phyloP scores from a whole-genome alignment of 2,888 invertebrate species.

The Choreutis nemorana region DNA sequence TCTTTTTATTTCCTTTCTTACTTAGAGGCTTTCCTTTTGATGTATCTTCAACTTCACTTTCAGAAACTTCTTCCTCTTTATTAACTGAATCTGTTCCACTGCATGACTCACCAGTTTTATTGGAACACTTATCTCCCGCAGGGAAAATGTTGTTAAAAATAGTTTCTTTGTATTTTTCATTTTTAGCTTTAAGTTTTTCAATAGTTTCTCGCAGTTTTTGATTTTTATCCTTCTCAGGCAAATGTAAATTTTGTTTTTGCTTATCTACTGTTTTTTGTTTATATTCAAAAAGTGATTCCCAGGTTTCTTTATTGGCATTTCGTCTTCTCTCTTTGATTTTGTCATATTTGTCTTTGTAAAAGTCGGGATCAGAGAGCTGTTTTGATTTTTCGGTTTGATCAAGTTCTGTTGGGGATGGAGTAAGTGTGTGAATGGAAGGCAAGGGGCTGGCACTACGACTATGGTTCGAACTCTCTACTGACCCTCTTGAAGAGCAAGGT shows the following conservation, averaged over 20 bases:
- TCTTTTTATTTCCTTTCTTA: slow-evolving; percentile 49
- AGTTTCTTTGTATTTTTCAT: slow-evolving; percentile 57
- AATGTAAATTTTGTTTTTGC: slow-evolving; percentile 35
- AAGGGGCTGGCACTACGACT: slow-evolving; percentile 53
- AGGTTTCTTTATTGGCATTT: slow-evolving; percentile 54
- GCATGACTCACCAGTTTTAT: slow-evolving; percentile 11
- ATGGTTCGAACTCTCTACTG: slow-evolving; percentile 45
- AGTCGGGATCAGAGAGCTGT: slow-evolving; percentile 37
- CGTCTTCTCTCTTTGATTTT: slow-evolving; percentile 68
- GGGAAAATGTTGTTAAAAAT: slow-evolving; percentile 38
- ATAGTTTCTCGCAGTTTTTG: slow-evolving; percentile 65
- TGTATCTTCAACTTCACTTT: slow-evolving; percentile 22
- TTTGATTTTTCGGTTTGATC: slow-evolving; percentile 15
- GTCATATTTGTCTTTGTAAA: slow-evolving; percentile 68
- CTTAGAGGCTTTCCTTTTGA: slow-evolving; percentile 24
- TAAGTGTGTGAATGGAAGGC: slow-evolving; percentile 50
- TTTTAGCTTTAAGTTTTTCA: slow-evolving; percentile 71
- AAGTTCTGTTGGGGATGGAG: slow-evolving; percentile 41
- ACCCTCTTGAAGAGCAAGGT: slow-evolving; percentile 32
- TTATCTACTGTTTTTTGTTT: slow-evolving; percentile 50
- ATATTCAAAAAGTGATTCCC: slow-evolving; percentile 51
- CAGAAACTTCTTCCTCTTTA: slow-evolving; percentile 20
- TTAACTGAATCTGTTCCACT: slow-evolving; percentile 19
- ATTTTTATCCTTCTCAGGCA: slow-evolving; percentile 57
- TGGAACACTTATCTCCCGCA: slow-evolving; percentile 23